A percentile compares a stretch with the other conserved stretches of the same genome.
Evolutionary conservation across 1,140 invertebrate species (phyloP).

Genomic region (Daktulosphaira vitifoliae): DNA sequence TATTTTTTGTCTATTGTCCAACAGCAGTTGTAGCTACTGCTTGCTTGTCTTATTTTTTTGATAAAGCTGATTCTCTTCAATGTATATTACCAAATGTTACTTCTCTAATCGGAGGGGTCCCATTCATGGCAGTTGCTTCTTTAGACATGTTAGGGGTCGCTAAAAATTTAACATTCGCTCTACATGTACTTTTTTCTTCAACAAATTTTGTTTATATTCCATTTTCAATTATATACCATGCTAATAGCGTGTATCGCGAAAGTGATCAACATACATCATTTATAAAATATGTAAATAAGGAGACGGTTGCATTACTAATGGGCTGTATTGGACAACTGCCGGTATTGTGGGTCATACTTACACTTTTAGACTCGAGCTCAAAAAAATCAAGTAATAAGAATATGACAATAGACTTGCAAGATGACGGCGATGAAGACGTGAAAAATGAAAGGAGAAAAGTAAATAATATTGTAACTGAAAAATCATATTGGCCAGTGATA

Average conservation of each 20-base stretch:
- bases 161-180: constrained; percentile 49
- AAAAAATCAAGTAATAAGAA: neutral
- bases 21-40: constrained; percentile 65
- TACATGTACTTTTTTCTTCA: constrained; percentile 62
- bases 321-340: constrained; percentile 57
- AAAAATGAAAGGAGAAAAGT: constrained; percentile 50
- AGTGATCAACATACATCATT: constrained; percentile 47
- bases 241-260: constrained; percentile 55
- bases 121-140: constrained; percentile 60
- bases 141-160: constrained; percentile 61
- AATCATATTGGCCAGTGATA: constrained; percentile 14
- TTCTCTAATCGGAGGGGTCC: constrained; percentile 62
- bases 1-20: constrained; percentile 64
- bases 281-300: constrained; percentile 58
- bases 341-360: constrained; percentile 55
- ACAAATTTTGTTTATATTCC: constrained; percentile 69
- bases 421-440: constrained; percentile 66
- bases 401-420: constrained; percentile 36
- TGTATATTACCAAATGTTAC: constrained; percentile 67
- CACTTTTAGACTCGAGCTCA: constrained; percentile 50
- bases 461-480: constrained; percentile 17
- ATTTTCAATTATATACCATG: constrained; percentile 69
- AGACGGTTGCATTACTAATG: constrained; percentile 58
- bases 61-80: constrained; percentile 70
- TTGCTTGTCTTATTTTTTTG: constrained; percentile 68